Conservation (phyloP, 2,113 vertebrate species). For the Centropus bengalensis region DNA sequence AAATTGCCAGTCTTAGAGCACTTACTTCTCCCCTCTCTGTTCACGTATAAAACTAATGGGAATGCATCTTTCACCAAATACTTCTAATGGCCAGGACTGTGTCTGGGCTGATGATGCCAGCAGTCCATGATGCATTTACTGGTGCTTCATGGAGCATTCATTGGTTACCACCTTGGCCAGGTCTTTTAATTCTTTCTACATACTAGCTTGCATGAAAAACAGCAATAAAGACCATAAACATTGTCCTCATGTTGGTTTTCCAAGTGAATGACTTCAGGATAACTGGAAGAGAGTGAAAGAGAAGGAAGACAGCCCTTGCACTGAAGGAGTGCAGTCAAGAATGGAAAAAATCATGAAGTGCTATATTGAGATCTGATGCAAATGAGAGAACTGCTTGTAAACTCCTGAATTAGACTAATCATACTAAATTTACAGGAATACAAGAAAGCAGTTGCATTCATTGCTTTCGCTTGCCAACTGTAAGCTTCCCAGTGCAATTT, state of each 20-base stretch:
- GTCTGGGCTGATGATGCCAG: neutral
- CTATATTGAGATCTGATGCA: constrained; percentile 4
- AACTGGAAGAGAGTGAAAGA: neutral
- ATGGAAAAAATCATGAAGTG: neutral
- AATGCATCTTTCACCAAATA: neutral
- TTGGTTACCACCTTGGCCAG: neutral
- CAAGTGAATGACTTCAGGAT: neutral
- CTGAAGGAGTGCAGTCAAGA: neutral
- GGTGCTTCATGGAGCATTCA: rapidly evolving
- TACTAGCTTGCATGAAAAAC: neutral
- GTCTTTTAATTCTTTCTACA: neutral
- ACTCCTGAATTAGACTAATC: constrained; percentile 10
- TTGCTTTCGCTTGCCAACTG: neutral
- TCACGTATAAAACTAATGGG: neutral
- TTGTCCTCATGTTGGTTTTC: neutral
- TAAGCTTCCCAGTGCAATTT: constrained; percentile 16
- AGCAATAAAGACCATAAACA: neutral
- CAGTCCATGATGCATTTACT: neutral
- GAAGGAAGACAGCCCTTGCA: neutral
- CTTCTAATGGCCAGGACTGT: neutral
- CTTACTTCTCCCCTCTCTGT: neutral
- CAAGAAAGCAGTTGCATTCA: neutral
- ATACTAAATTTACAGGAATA: neutral
- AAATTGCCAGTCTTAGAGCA: neutral
- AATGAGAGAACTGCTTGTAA: neutral